phyloP scores from a whole-genome alignment of 2,113 vertebrate genomes.

The Quiscalus mexicanus region DNA sequence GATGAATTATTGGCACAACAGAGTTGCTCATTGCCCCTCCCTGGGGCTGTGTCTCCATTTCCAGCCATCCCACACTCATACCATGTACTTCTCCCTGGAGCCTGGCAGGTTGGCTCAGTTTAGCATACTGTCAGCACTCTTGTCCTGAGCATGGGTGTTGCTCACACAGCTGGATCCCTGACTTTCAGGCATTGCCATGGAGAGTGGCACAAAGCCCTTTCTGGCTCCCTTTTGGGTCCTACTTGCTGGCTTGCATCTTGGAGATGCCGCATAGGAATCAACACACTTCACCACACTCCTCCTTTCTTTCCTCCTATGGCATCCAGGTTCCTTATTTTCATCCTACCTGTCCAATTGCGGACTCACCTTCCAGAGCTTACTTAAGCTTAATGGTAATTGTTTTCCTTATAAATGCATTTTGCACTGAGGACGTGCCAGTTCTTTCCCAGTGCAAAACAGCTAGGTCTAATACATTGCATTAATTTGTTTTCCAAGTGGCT shows the following conservation, averaged over 20 bases:
- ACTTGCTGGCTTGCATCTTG: not conserved
- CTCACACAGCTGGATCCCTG: not conserved
- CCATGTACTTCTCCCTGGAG: not conserved
- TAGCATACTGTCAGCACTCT: not conserved
- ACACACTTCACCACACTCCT: not conserved
- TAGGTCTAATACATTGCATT: not conserved
- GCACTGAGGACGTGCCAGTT: not conserved
- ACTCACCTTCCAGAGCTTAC: not conserved
- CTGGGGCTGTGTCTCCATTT: not conserved
- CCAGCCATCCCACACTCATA: not conserved
- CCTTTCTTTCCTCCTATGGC: not conserved
- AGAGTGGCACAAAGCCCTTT: not conserved
- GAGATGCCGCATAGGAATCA: not conserved
- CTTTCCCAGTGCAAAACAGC: not conserved
- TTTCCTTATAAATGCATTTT: not conserved
- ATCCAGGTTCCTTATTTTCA: not conserved
- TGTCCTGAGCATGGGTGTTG: not conserved
- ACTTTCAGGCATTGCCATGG: not conserved
- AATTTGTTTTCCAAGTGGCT: not conserved
- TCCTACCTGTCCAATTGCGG: not conserved
- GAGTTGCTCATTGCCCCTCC: not conserved
- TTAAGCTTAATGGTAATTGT: not conserved
- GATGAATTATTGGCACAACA: not conserved
- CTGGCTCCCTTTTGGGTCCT: not conserved
- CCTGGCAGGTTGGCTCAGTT: not conserved